Base-by-base conservation (phyloP, 2,113 vertebrate species). In the Bostrychus sinensis region DNA sequence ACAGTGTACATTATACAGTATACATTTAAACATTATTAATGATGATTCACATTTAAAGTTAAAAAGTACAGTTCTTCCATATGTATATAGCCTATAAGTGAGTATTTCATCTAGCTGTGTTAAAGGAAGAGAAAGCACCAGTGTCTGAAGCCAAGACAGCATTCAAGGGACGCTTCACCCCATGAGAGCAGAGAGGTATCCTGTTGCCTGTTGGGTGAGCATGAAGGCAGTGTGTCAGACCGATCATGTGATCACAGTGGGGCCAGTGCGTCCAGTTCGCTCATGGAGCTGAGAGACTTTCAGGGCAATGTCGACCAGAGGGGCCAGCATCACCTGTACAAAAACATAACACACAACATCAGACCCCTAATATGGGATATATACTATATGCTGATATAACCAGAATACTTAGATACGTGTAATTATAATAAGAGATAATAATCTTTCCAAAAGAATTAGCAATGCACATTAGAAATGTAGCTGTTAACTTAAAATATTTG, bases 241-340 rank as follows among this genome's bases (percentile, higher is more conserved):
- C 60, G 46, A 84, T 93, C 93, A 99, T 88, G 97, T 99, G 84
- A 99, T 98, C 73, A 99, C 97, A 0, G 97, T 99, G 1, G 97
- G 97, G 3, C 88, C 93, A 0, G 89, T 84, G 70, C 97, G 96
- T 20, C 96, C 95, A 0, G 96, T 99, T 56, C 86, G 86, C 61
- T 98, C 96, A 0, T 95, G 93, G 10, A 99, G 93, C 78, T 97
- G 93, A 4, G 97, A 99, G 20, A 98, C 88, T 84, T 94, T 98
- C 85, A 98, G 88, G 17, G 96, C 94, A 42, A 99, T 98, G 70
- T 94, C 93, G 22, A 99, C 92, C 56, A 99, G 94, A 9, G 97
- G 97, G 4, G 93, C 94, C 89, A 99, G 23, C 95, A 99, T 99
- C 72, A 95, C 95, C 97, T 99, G 87, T 37, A 56, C 23, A 32